Conservation (phyloP, 2,888 invertebrate species). For the Drosophila dives region DNA sequence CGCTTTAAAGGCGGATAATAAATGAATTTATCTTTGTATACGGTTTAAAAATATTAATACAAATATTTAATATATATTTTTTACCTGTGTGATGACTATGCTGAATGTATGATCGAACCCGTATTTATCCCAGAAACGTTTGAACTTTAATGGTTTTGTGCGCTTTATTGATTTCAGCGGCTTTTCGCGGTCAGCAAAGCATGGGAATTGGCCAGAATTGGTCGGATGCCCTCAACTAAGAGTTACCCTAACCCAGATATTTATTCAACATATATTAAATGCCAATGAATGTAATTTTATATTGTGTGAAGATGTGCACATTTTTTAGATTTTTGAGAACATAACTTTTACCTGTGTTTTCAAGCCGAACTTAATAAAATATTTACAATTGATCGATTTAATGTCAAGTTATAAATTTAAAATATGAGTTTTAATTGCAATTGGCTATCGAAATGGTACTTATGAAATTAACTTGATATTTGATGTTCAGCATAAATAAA, state of each 20-base stretch:
- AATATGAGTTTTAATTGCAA: neutral
- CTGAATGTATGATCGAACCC: slow-evolving; percentile 32
- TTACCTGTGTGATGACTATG: neutral
- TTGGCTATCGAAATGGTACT: neutral
- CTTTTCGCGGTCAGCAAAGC: slow-evolving; percentile 48
- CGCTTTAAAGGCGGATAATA: neutral
- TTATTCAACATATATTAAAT: neutral
- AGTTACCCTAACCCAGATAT: neutral
- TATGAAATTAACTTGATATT: neutral
- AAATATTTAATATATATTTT: slow-evolving; percentile 1
- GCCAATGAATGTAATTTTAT: neutral
- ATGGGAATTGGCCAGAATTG: slow-evolving; percentile 18
- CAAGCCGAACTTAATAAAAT: neutral
- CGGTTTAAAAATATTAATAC: neutral
- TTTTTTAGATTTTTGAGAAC: neutral
- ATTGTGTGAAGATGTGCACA: neutral
- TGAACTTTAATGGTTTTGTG: slow-evolving; percentile 57
- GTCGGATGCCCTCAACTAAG: neutral
- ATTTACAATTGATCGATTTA: neutral
- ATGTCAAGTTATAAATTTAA: neutral
- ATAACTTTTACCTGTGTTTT: neutral
- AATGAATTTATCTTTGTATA: neutral
- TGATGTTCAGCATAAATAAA: neutral
- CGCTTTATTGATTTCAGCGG: slow-evolving; percentile 66
- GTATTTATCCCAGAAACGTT: slow-evolving; percentile 61